These are phyloP conservation scores for Anthophora plumipes DNA, from an alignment of 2,888 invertebrate species.

Conservation along the genomic window DNA sequence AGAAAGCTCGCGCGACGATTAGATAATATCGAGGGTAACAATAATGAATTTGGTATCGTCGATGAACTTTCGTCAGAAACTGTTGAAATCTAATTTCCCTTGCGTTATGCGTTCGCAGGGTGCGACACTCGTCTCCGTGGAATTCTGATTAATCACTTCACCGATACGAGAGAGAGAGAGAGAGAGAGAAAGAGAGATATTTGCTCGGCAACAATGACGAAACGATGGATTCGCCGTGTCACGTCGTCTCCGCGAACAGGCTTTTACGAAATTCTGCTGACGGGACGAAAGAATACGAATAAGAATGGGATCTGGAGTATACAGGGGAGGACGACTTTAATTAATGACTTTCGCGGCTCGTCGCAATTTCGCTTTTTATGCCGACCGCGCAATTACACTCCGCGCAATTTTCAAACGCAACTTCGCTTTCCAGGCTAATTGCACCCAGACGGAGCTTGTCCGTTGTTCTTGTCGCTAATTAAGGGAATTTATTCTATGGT, in stretches of 20 bases:
- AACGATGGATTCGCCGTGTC: conserved; percentile 29
- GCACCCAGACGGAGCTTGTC: background rate
- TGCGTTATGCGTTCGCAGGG: background rate
- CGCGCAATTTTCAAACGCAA: background rate
- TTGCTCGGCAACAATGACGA: conserved; percentile 10
- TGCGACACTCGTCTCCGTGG: conserved; percentile 16
- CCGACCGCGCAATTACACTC: conserved; percentile 28
- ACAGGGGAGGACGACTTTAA: conserved; percentile 31
- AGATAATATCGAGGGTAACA: background rate
- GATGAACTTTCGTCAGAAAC: background rate
- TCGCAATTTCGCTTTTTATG: conserved; percentile 34
- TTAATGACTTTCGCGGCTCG: conserved; percentile 42
- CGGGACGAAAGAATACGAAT: conserved; percentile 12
- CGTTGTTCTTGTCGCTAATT: conserved; percentile 4
- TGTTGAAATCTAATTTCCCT: conserved; percentile 28
- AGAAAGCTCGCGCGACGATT: background rate
- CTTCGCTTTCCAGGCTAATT: conserved; percentile 23
- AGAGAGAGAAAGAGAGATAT: no score
- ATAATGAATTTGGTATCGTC: background rate
- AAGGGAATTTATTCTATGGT: background rate
- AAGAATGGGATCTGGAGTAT: conserved; percentile 23
- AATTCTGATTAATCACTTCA: conserved; percentile 53
- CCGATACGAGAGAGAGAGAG: background rate
- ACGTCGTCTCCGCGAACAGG: background rate
- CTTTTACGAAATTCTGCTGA: conserved; percentile 43